Base-by-base conservation (phyloP, 2,113 vertebrate genomes). In the Pollachius pollachius region DNA sequence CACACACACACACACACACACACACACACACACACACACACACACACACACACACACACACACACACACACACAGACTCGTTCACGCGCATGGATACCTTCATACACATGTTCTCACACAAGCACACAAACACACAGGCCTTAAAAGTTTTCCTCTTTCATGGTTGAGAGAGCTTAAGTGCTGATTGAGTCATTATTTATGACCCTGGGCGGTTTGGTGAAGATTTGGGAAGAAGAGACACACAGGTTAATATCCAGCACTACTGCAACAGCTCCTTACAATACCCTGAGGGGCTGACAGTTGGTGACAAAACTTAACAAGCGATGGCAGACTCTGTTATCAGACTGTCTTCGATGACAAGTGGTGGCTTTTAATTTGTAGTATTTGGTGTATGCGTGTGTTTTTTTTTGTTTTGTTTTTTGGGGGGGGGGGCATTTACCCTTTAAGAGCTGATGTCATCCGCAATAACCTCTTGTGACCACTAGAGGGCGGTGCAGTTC, bases 141-240 rank as follows among this genome's bases (percentile, higher is more conserved):
- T 58, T 66, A 71, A 77, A 81, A 65, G 82, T 48, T 3, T 77
- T 81, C 68, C 56, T 70, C 68, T 79, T 77, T 82, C 77, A 69
- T 67, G 80, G 84, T 81, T 87, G 80, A 84, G 69, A 72, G 65
- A 77, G 21, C 64, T 4, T 2, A 74, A 80, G 74, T 41, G 79
- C 78, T 77, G 79, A 85, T 83, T 85, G 76, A 79, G 84, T 80
- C 74, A 76, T 88, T 90, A 86, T 86, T 87, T 79, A 88, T 85
- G 79, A 85, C 69, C 25, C 73, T 77, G 70, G 19, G 15, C 19
- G 1, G 64, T 60, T 19, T 78, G 68, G 59, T 60, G 69, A 48
- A 73, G 81, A 79, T 71, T 76, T 78, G 72, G 78, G 48, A 69
- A 62, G 25, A 74, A 73, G 62, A 27, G 13, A 34, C n/a, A n/a